Base-by-base conservation (phyloP, 2,113 vertebrate species). In the Micronycteris hirsuta region DNA sequence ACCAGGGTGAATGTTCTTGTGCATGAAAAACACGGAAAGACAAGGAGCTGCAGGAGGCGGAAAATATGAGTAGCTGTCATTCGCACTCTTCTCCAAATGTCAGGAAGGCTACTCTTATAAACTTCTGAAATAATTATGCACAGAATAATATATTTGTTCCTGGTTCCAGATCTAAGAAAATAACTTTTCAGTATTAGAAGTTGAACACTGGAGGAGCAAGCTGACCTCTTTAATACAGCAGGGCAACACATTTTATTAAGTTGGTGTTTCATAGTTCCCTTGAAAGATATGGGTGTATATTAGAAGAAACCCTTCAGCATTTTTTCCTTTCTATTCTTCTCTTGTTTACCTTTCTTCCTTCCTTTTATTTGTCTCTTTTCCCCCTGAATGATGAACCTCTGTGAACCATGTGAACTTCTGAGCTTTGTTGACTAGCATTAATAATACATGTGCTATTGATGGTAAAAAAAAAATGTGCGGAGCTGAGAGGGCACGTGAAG, bases 131-230 rank as follows among this genome's bases (percentile, higher is more conserved):
- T 49, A 86, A 47, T 58, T 82, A 73, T 41, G 68, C 33, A 86
- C 47, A 88, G 22, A 36, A 52, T 33, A 82, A 15, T 20, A 71
- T 47, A 58, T 91, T 84, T 94, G 91, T 83, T 89, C 78, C 49
- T 88, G 54, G 54, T 28, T 94, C 17, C 11, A 91, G 45, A 86
- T 67, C 41, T 85, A 95, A 93, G 78, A 94, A 94, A 95, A 77
- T 88, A 58, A 92, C 28, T 54, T 87, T 63, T 80, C 16, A 73
- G 15, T 52, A 56, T 78, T 89, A 87, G 73, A 76, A 89, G 31
- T 56, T 78, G 49, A 93, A 80, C 26, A 28, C 4, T 13, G 38
- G 41, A 86, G 68, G 45, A 85, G 28, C 15, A 73, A 85, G 87
- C 28, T 85, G 47, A 91, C 26, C 28, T 95, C 33, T 70, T 87